Conservation (phyloP, 2,888 invertebrate genomes). For the Drosophila pseudotalamancana region DNA sequence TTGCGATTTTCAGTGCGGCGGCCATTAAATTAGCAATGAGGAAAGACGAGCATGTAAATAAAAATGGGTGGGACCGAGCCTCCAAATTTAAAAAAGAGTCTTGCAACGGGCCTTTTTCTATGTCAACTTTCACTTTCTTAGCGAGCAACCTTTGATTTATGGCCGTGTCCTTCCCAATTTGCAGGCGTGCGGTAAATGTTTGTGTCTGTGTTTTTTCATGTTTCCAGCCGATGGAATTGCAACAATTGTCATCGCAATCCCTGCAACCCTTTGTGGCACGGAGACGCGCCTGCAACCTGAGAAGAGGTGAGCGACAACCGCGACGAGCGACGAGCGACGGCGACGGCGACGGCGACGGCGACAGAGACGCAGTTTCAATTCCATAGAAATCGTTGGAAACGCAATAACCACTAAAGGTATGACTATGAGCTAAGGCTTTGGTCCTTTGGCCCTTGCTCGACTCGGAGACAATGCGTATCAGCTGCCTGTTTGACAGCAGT, state of each 20-base stretch:
- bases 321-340: conserved; percentile 19
- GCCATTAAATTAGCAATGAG: conserved; percentile 13
- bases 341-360: conserved; percentile 12
- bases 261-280: conserved; percentile 69
- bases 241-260: conserved; percentile 72
- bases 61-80: conserved; percentile 5
- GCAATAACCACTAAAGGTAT: conserved; percentile 33
- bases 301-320: conserved; percentile 17
- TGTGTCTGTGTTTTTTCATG: conserved; percentile 55
- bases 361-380: conserved; percentile 43
- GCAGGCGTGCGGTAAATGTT: not conserved
- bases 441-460: not conserved
- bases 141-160: conserved; percentile 61
- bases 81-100: not conserved
- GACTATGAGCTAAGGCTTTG: not conserved
- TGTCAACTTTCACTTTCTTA: conserved; percentile 62
- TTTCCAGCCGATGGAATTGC: conserved; percentile 62
- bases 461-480: conserved; percentile 59
- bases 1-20: conserved; percentile 53
- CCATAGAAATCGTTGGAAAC: conserved; percentile 65
- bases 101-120: not conserved
- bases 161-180: conserved; percentile 34
- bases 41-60: conserved; percentile 20
- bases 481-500: conserved; percentile 73
- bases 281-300: conserved; percentile 60